Percentiles rank a stretch among this genome's conserved stretches.
Evolutionary conservation across 2,888 invertebrate species (phyloP).

Genomic region (Galerucella pusilla): DNA sequence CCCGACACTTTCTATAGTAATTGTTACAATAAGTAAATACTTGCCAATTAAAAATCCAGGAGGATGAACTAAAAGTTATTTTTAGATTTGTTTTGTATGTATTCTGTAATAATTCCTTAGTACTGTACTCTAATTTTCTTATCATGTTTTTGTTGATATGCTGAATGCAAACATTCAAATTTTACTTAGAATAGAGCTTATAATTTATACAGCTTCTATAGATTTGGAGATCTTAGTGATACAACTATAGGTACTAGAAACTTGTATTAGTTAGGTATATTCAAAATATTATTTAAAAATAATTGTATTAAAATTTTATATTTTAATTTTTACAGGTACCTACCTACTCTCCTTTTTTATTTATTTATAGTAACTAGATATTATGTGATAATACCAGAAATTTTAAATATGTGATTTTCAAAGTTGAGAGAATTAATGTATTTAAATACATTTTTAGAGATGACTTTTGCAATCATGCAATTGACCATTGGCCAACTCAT

Average conservation of each 20-base stretch:
- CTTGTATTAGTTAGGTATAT: no score
- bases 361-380: neutral
- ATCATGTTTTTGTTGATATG: neutral
- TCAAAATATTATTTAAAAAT: no score
- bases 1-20: no score
- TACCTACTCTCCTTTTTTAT: neutral
- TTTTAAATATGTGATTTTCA: neutral
- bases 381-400: neutral
- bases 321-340: neutral
- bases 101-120: neutral
- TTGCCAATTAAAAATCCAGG: neutral
- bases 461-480: no score
- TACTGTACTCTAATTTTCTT: neutral
- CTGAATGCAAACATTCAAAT: no score
- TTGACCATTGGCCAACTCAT: no score
- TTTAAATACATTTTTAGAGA: neutral
- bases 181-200: no score
- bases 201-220: no score
- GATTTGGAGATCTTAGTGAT: no score
- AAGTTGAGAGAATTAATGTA: neutral
- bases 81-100: neutral
- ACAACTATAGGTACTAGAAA: no score
- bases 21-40: neutral
- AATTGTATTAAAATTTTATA: no score
- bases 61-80: neutral